phyloP scores from a whole-genome alignment of 2,797 vertebrate genomes.

The Eulemur coronatus region DNA sequence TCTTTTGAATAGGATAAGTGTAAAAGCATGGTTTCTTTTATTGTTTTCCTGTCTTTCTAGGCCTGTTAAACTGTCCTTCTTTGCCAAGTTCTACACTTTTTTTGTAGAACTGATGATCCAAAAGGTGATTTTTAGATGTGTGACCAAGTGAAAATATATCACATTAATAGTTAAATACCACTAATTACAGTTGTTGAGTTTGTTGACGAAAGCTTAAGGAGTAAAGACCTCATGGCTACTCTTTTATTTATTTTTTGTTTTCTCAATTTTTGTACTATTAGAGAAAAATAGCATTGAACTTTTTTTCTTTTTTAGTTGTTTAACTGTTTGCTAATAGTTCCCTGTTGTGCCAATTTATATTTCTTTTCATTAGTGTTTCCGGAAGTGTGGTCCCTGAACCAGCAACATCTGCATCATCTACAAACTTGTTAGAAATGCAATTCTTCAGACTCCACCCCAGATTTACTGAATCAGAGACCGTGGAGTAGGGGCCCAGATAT shows the following conservation, averaged over 20 bases:
- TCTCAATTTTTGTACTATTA: not conserved
- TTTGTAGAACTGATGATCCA: not conserved
- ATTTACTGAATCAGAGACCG: not conserved
- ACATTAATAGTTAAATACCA: not conserved
- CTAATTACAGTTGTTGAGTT: not conserved
- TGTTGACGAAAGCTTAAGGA: not conserved
- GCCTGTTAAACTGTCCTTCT: not conserved
- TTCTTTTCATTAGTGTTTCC: not conserved
- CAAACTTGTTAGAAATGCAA: not conserved
- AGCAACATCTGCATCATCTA: not conserved
- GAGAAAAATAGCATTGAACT: not conserved
- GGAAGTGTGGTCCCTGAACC: not conserved
- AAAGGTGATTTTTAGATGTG: not conserved
- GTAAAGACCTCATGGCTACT: not conserved
- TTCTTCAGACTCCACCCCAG: not conserved
- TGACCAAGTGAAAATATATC: not conserved
- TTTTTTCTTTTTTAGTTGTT: not conserved
- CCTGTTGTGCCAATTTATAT: not conserved
- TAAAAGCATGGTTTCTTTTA: not conserved
- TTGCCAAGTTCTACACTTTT: not conserved
- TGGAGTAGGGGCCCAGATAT: not conserved
- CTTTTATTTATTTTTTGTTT: not conserved
- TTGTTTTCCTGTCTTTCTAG: not conserved
- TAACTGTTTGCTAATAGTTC: not conserved
- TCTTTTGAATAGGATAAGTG: not conserved